phyloP scores from a whole-genome alignment of 2,113 vertebrate species.

The Eurystomus gularis region DNA sequence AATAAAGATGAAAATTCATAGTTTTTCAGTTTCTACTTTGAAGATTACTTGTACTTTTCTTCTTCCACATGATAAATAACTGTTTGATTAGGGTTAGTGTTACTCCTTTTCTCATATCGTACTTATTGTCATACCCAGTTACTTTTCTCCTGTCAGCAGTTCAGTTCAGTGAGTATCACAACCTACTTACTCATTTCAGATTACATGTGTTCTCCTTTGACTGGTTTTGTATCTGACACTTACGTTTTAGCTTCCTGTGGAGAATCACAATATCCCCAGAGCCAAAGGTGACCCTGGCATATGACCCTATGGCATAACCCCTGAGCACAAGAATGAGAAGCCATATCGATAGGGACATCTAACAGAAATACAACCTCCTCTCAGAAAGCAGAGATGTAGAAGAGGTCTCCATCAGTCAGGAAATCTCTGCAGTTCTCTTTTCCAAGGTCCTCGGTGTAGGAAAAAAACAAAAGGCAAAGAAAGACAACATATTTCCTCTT shows the following conservation, averaged over 20 bases:
- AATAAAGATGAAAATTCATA: neutral
- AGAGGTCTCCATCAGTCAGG: neutral
- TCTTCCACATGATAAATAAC: neutral
- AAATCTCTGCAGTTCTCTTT: neutral
- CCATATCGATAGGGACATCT: neutral
- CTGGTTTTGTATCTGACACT: neutral
- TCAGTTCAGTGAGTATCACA: neutral
- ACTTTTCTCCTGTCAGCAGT: neutral
- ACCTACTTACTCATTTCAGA: neutral
- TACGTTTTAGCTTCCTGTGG: neutral
- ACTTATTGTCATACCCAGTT: neutral
- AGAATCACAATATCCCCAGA: neutral
- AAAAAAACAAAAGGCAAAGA: too few species aligned
- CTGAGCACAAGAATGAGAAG: neutral
- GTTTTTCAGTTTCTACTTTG: neutral
- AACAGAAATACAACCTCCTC: neutral
- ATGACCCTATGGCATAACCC: neutral
- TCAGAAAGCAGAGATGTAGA: neutral
- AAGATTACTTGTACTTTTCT: neutral
- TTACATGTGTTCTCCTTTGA: neutral
- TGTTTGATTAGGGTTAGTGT: neutral
- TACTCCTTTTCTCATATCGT: neutral
- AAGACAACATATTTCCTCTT: neutral
- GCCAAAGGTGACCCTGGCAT: neutral
- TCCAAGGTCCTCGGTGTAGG: neutral